Evolutionary conservation across 2,797 vertebrate genomes (phyloP).

Genomic region (Sylvia borin): DNA sequence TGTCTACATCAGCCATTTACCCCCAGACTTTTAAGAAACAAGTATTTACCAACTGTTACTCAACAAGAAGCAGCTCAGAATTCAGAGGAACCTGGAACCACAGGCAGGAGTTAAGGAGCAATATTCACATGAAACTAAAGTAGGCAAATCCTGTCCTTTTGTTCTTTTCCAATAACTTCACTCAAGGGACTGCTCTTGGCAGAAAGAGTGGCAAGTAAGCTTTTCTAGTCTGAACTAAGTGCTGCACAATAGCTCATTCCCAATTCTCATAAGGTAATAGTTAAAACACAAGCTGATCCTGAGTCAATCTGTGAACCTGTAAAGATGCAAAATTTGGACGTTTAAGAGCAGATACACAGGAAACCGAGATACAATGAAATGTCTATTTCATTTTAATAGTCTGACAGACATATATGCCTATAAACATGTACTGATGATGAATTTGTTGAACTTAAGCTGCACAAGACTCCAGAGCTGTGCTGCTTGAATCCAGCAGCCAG

Average conservation of each 20-base stretch:
- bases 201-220: neutral
- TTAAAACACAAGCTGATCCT: neutral
- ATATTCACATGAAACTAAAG: neutral
- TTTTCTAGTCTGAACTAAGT: neutral
- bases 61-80: neutral
- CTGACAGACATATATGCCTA: neutral
- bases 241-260: neutral
- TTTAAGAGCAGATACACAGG: neutral
- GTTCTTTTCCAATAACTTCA: neutral
- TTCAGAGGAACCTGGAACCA: neutral
- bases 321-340: neutral
- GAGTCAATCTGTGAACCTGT: neutral
- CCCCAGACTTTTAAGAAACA: neutral
- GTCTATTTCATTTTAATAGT: neutral
- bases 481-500: neutral
- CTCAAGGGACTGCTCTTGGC: neutral
- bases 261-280: neutral
- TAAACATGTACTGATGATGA: neutral
- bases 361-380: neutral
- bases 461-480: neutral
- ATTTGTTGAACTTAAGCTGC: neutral
- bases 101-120: neutral
- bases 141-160: neutral
- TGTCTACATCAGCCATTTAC: neutral
- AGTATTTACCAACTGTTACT: neutral